Percentiles rank a stretch among this genome's conserved stretches.
Evolutionary conservation across 1,140 invertebrate species (phyloP).

Genomic region (Drosophila melanica): DNA sequence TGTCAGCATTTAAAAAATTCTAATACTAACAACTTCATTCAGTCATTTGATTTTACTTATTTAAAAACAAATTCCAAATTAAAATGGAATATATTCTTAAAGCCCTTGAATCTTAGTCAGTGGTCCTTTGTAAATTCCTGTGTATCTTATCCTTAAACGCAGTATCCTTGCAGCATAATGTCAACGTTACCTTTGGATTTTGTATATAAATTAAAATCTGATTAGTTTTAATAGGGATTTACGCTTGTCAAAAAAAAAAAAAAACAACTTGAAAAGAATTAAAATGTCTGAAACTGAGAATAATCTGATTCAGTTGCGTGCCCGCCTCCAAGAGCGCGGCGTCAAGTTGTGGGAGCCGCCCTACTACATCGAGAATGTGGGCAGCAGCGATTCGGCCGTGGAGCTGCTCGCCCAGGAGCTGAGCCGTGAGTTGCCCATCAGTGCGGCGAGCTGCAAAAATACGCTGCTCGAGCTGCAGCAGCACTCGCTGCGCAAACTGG

Average conservation of each 20-base stretch:
- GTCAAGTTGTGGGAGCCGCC: constrained; percentile 90
- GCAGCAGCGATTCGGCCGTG: constrained; percentile 82
- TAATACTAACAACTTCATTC: too few relatives aligned
- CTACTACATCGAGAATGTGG: constrained; percentile 85
- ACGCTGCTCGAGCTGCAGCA: constrained; percentile 87
- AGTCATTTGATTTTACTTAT: too few relatives aligned
- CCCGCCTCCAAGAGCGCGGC: constrained; percentile 38
- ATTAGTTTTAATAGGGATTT: background rate
- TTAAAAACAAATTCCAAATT: too few relatives aligned
- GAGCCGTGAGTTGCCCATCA: constrained; percentile 85
- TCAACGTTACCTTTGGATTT: background rate
- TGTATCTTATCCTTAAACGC: background rate
- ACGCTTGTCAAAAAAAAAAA: background rate
- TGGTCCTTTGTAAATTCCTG: too few relatives aligned
- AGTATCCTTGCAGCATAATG: background rate
- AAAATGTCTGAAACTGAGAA: constrained; percentile 56
- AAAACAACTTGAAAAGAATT: background rate
- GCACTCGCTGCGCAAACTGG: constrained; percentile 88
- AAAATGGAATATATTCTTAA: too few relatives aligned
- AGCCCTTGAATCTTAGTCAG: too few relatives aligned
- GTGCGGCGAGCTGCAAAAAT: constrained; percentile 84
- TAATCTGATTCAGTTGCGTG: constrained; percentile 47
- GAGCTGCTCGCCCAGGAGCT: constrained; percentile 86
- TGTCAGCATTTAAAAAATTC: too few relatives aligned
- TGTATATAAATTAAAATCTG: background rate